phyloP scores from a whole-genome alignment of 2,797 vertebrate species.

The Xiphophorus birchmanni region DNA sequence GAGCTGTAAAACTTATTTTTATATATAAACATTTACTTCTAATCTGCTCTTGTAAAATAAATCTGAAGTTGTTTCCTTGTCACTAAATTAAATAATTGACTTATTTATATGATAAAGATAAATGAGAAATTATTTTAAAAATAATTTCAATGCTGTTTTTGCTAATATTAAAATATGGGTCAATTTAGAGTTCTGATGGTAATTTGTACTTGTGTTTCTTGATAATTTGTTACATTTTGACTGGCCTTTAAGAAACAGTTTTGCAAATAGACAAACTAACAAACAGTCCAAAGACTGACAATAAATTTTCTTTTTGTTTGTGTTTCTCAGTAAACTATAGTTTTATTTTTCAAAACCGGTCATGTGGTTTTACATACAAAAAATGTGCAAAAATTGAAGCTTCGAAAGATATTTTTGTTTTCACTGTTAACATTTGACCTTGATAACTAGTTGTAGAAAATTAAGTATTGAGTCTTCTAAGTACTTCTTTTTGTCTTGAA shows the following conservation, averaged over 20 bases:
- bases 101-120: neutral
- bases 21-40: neutral
- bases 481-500: constrained; percentile 42
- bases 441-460: constrained; percentile 47
- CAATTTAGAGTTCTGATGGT: neutral
- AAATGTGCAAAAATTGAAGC: constrained; percentile 2
- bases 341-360: neutral
- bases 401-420: constrained; percentile 29
- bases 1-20: neutral
- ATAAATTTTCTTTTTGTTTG: neutral
- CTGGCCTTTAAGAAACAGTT: neutral
- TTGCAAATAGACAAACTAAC: neutral
- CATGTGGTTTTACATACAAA: neutral
- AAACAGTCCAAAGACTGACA: neutral
- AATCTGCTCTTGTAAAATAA: neutral
- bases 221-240: neutral
- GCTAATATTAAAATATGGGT: too few species aligned
- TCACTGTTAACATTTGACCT: constrained; percentile 49
- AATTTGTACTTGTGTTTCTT: too few species aligned
- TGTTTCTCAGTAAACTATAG: neutral
- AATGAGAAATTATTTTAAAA: neutral
- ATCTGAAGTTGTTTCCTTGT: neutral
- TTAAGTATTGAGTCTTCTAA: constrained; percentile 29
- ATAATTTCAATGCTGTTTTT: neutral
- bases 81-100: neutral